Evolutionary conservation across 2,888 invertebrate genomes (phyloP), one percentile per base, ranked within the genome.

Genomic region (Byasa hedistus): DNA sequence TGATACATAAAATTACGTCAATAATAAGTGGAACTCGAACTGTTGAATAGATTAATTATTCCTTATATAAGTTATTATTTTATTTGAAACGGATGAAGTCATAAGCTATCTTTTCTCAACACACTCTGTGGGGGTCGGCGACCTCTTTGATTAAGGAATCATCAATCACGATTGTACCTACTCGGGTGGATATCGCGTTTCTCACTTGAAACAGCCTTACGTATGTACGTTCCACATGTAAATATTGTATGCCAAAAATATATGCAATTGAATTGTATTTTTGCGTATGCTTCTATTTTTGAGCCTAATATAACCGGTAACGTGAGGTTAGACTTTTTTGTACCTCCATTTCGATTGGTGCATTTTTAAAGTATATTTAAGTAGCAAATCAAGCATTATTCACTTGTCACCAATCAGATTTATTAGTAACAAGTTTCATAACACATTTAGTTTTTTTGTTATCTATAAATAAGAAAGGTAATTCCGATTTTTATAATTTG

Each of bases 131-230:
- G 66, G 73, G 86, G 84, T 87, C 83, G 78, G 73, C 76, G 87
- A 89, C 86, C 85, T 77, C 72, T 78, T 81, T 89, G 87, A 89
- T 89, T 88, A 87, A 88, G 85, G 85, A 82, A 86, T 87, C 86
- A 88, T 89, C 87, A 89, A 89, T 89, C 89, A 87, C 83, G 79
- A 81, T 80, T 79, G 74, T 68, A 79, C 77, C 73, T 78, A 79
- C 75, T 77, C 74, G 75, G 78, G 81, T 78, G 79, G 73, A 82
- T 85, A 87, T 89, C 84, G 76, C 79, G 79, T 89, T 85, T 86
- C 87, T 81, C 80, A 84, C 79, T 70, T 54, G 52, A 54, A 54
- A 54, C 22, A 54, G 52, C 22, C 21, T n/a, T 48, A n/a, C n/a
- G n/a, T n/a, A 48, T 7, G 15, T 44, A 44, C 15, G 17, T 19